Base-by-base conservation (phyloP, 2,888 invertebrate genomes). In the Entomobrya multifasciata region DNA sequence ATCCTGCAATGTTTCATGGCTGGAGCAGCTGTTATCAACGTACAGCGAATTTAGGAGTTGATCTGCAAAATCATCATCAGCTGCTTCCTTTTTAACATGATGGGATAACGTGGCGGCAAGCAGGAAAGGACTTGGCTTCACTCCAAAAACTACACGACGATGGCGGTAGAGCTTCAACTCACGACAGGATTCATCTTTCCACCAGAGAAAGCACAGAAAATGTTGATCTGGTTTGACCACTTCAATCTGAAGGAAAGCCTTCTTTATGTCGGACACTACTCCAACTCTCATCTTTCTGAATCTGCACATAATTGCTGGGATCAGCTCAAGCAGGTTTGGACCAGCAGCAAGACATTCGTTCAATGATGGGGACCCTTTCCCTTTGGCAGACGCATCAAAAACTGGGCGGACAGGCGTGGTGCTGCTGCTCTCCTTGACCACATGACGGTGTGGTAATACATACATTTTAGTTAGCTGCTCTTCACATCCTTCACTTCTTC, bases 401-500 rank as follows among this genome's bases (percentile, higher is more conserved):
- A 60, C 57, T 8, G 57, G 57, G 8, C 57, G 22, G 11, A 25
- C 20, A 13, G 57, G 57, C 11, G 57, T 60, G 3, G 57, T 60
- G 25, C 57, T 60, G 57, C 25, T 60, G 11, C 36, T 36, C 0
- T 22, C 60, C 44, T 90, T 90, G 5, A 90, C 10, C 25, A 91
- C 88, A 17, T 62, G 83, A 0, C 88, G 74, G 55, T 90, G 90
- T 22, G 90, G 89, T 1, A 90, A 20, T 6, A 90, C 60, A 55
- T 88, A 83, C 11, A 72, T 47, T 6, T 72, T 36, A 6, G 17
- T 30, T 3, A 74, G 52, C 8, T 86, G 22, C 78, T 91, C 88
- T 67, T 55, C 2, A 22, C 47, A 1, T 20, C 10, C 0, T 20
- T 22, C 5, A 74, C 72, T 44, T 74, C 17, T 11, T 52, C 67